Evolutionary conservation across 30 jellyfish, hydroid and myxozoan genomes (phyloP), one percentile per base, ranked within the genome.

Genomic region (Cassiopea xamachana): DNA sequence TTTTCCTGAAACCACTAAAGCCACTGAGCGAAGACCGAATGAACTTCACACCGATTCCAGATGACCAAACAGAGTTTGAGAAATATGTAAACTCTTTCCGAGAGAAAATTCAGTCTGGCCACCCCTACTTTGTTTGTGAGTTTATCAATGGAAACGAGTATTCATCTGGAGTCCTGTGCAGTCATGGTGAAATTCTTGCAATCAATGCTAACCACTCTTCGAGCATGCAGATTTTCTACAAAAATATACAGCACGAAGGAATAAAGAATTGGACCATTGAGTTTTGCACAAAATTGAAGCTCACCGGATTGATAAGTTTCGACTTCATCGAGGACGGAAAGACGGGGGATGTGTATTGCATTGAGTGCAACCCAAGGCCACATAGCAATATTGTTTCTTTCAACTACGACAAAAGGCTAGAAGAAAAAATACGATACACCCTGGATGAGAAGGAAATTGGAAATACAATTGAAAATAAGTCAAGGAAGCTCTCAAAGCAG

Each of bases 311-410:
- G 44, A 1, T 80, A 14, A 17, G 89, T 73, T 80, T 80, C 67
- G 89, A 80, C 17, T 80, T 80, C 48, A 59, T 80, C 4, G 89
- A 48, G 17, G 75, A 61, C 39, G 60, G 27, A 55, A 59, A 55
- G 16, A 48, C 80, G 13, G 78, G 78, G 9, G 19, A 12, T 18
- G 67, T 80, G 55, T 80, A 80, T 61, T 80, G 89, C 67, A 59
- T 80, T 16, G 89, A 80, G 13, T 80, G 89, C 78, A 80, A 80
- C 78, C 88, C 88, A 44, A 27, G 89, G 14, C 77, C 67, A 16
- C 89, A 80, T 44, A 45, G 79, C 61, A 18, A 60, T 46, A 61
- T 80, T 48, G 89, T 80, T 10, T 48, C 49, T 18, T 80, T 48
- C 78, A 73, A 10, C 2, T 55, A 80, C 78, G 80, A 48, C 55